These are phyloP conservation scores for Calameuta filiformis DNA, from an alignment of 2,888 invertebrate genomes.

Conservation along the genomic window DNA sequence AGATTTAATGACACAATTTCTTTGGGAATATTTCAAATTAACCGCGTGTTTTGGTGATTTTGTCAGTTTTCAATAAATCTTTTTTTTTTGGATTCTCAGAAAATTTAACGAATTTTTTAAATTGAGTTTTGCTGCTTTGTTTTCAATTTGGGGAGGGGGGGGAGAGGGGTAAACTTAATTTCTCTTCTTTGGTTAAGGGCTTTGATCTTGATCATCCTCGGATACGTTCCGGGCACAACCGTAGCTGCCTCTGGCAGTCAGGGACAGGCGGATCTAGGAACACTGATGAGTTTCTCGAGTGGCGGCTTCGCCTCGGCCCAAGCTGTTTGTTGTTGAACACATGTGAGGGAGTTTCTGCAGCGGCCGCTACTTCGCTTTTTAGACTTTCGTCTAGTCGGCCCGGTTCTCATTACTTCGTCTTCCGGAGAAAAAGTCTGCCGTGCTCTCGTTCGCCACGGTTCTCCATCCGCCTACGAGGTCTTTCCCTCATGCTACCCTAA, in stretches of 20 bases:
- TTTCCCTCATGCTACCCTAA: background rate
- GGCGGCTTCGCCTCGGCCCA: slow-evolving; percentile 33
- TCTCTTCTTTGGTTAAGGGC: background rate
- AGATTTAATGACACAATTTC: background rate
- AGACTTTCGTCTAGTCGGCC: slow-evolving; percentile 45
- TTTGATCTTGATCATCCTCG: background rate
- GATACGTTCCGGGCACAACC: background rate
- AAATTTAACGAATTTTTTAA: background rate
- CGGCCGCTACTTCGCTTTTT: slow-evolving; percentile 40
- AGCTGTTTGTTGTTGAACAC: slow-evolving; percentile 47
- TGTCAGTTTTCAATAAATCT: background rate
- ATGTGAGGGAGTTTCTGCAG: slow-evolving; percentile 32
- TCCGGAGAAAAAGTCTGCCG: slow-evolving; percentile 31
- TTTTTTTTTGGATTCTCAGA: background rate
- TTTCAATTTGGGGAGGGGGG: no score
- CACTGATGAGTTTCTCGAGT: slow-evolving; percentile 56
- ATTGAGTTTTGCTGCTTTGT: background rate
- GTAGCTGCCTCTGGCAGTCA: background rate
- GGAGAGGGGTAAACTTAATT: no score
- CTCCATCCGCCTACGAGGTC: background rate
- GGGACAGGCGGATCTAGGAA: slow-evolving; percentile 32
- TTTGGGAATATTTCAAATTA: background rate
- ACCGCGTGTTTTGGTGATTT: background rate
- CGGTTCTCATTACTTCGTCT: slow-evolving; percentile 38
- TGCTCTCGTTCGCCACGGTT: background rate